Evolutionary conservation across 2,113 vertebrate species (phyloP), one percentile per base, ranked within the genome.

Genomic region (Uria aalge): DNA sequence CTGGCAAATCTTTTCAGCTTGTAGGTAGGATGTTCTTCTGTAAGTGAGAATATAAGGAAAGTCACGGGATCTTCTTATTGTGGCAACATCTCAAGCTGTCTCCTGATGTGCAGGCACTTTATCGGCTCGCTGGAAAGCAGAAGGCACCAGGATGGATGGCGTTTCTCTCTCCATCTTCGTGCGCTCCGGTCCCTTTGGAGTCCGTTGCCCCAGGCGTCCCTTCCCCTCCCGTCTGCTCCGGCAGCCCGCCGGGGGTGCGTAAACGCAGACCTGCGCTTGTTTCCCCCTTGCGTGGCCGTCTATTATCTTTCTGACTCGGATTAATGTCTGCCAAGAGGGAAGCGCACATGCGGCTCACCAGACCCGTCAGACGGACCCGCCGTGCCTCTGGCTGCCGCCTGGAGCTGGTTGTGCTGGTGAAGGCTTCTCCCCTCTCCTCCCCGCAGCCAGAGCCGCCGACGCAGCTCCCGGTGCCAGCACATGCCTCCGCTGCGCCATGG

Each of bases 281-380:
- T 85, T 57, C 67, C 87, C 90, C 82, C 30, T 85, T 69, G 82
- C 16, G 3, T 73, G 66, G 67, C 92, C 68, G 13, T 91, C 84
- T 94, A 15, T 78, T 64, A 56, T 57, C 77, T 78, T 29, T 75
- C 69, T 91, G 89, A 92, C 85, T 75, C 57, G 86, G 82, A 84
- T 87, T 60, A 85, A 94, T 68, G 68, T 91, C 78, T 92, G 50
- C 73, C 68, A 63, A 56, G 91, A 78, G 59, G 41, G 66, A 69
- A 55, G 85, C 2, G 24, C 72, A 38, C 69, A 53, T 92, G 41
- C 10, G 4, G 45, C 74, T 86, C 48, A 43, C 64, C 85, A 41
- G 91, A 73, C 73, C 94, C 91, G 18, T 89, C 94, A 89, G 92
- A 66, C 48, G 80, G 84, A 47, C 55, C 18, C 4, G 2, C 13